Evolutionary conservation across 2,888 invertebrate species (phyloP).

Genomic region (Gnatocerus cornutus): DNA sequence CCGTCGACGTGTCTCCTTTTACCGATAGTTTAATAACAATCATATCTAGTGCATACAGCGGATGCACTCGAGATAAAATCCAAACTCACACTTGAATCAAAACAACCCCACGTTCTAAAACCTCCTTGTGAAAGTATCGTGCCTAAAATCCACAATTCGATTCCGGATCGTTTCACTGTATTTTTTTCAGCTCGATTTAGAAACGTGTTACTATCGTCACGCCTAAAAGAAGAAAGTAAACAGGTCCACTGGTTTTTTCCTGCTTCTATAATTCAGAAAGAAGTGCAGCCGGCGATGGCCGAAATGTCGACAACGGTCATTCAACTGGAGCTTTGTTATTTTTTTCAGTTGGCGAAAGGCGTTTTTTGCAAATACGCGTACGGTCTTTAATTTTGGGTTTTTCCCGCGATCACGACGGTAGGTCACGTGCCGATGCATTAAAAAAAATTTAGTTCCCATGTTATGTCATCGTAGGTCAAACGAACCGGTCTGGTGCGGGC

Average conservation of each 20-base stretch:
- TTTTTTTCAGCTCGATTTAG: slow-evolving; percentile 41
- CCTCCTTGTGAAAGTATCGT: slow-evolving; percentile 1
- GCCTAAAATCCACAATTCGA: neutral
- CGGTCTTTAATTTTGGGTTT: neutral
- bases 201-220: slow-evolving; percentile 35
- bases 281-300: slow-evolving; percentile 19
- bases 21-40: too few species aligned
- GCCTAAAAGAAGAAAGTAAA: slow-evolving; percentile 47
- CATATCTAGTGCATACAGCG: too few species aligned
- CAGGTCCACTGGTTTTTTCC: slow-evolving; percentile 36
- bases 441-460: too few species aligned
- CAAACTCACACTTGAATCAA: too few species aligned
- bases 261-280: slow-evolving; percentile 15
- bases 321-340: slow-evolving; percentile 35
- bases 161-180: slow-evolving; percentile 16
- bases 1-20: too few species aligned
- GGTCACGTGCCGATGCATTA: too few species aligned
- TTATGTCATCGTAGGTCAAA: too few species aligned
- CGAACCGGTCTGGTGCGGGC: too few species aligned
- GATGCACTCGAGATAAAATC: neutral
- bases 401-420: too few species aligned
- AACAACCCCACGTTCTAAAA: neutral
- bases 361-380: neutral
- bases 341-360: slow-evolving; percentile 6
- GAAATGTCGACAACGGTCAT: slow-evolving; percentile 47